Evolutionary conservation across 2,888 invertebrate species (phyloP).

Genomic region (Acronicta psi): DNA sequence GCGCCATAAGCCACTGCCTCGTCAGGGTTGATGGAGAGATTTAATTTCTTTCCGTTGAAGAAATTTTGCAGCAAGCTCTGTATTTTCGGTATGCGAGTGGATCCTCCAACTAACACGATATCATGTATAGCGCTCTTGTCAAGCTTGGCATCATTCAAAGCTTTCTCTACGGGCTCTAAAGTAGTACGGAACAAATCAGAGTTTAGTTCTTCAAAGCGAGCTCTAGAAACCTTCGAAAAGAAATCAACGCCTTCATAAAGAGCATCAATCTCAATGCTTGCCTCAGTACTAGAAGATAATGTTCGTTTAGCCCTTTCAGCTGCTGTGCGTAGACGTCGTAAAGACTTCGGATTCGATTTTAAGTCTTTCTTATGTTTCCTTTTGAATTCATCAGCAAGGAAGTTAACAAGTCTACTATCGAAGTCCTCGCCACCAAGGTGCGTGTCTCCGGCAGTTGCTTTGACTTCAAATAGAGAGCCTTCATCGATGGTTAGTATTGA

Average conservation of each 20-base stretch:
- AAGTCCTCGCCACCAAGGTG: conserved; percentile 95
- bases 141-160: conserved; percentile 93
- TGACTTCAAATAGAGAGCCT: conserved; percentile 93
- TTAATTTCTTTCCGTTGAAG: conserved; percentile 92
- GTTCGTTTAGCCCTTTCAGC: conserved; percentile 94
- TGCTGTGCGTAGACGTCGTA: conserved; percentile 92
- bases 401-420: conserved; percentile 90
- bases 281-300: conserved; percentile 93
- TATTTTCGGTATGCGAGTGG: conserved; percentile 94
- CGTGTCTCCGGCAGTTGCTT: conserved; percentile 95
- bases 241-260: conserved; percentile 92
- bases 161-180: conserved; percentile 93
- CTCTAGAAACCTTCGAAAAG: conserved; percentile 91
- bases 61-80: conserved; percentile 92
- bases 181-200: conserved; percentile 92
- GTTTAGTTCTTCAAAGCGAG: conserved; percentile 93
- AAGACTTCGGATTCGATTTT: conserved; percentile 89
- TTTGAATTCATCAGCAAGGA: conserved; percentile 92
- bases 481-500: conserved; percentile 95
- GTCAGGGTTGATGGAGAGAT: conserved; percentile 93
- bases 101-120: conserved; percentile 94
- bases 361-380: conserved; percentile 92
- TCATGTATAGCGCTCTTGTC: conserved; percentile 93
- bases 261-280: conserved; percentile 93
- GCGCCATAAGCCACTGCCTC: conserved; percentile 95